A percentile compares a stretch with the other conserved stretches of the same genome.
Evolutionary conservation across 2,113 vertebrate species (phyloP).

Genomic region (Ceyx melanurus): DNA sequence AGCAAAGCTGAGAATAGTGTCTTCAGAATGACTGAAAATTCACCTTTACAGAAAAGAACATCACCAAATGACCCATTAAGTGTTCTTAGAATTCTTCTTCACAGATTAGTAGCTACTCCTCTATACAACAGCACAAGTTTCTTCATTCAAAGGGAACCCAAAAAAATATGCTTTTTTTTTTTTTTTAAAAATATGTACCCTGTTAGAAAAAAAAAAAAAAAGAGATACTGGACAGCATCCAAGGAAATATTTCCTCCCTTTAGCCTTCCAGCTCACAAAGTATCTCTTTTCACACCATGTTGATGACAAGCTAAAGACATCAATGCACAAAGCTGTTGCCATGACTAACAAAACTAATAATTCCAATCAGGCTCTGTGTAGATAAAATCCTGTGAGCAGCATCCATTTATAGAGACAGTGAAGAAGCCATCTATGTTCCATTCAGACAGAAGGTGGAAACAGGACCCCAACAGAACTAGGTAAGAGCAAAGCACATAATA

Average conservation of each 20-base stretch:
- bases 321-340: neutral
- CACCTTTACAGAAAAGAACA: neutral
- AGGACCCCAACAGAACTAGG: slow-evolving; percentile 66
- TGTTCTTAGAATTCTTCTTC: neutral
- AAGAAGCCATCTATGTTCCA: slow-evolving; percentile 58
- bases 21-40: neutral
- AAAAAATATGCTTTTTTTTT: neutral
- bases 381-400: neutral
- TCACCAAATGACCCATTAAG: neutral
- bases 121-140: neutral
- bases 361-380: neutral
- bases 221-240: neutral
- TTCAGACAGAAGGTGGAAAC: slow-evolving; percentile 71
- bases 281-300: neutral
- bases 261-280: neutral
- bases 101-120: neutral
- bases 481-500: neutral
- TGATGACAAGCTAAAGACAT: neutral
- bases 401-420: neutral
- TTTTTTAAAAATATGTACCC: neutral
- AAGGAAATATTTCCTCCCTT: neutral
- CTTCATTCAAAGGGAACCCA: neutral
- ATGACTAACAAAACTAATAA: neutral
- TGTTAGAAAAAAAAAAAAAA: neutral
- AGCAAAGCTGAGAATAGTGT: neutral